These are phyloP conservation scores for Oostethus manadensis DNA, from an alignment of 2,113 vertebrate genomes.

Conservation along the genomic window DNA sequence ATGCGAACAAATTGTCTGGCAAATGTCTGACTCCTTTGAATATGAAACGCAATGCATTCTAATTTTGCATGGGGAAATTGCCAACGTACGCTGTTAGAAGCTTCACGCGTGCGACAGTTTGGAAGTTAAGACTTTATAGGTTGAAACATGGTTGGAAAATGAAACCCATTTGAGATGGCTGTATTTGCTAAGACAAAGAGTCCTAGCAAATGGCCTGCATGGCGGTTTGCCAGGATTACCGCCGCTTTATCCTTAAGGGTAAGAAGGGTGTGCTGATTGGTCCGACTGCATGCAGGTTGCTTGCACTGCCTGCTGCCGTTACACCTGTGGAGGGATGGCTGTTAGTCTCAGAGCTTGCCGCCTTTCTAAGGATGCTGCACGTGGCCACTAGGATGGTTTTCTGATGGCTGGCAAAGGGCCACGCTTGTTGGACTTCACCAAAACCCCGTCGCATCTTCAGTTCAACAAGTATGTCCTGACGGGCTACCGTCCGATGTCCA, in stretches of 20 bases:
- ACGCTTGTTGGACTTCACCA: conserved; percentile 81
- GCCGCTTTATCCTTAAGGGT: conserved; percentile 54
- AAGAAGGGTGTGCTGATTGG: conserved; percentile 56
- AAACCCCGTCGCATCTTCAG: conserved; percentile 82
- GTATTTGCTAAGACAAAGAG: conserved; percentile 25
- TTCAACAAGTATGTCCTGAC: conserved; percentile 89
- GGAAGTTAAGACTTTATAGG: background rate
- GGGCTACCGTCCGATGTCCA: conserved; percentile 82
- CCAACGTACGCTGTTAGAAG: too few relatives aligned
- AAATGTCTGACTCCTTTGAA: too few relatives aligned
- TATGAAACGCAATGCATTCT: too few relatives aligned
- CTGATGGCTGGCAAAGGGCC: conserved; percentile 77
- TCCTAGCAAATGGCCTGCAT: conserved; percentile 31
- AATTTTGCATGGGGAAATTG: too few relatives aligned
- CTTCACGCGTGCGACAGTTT: background rate
- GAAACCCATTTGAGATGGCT: background rate
- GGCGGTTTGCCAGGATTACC: conserved; percentile 59
- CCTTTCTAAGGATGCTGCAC: conserved; percentile 35
- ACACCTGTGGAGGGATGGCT: conserved; percentile 45
- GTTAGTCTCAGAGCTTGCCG: background rate
- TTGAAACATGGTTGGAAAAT: background rate
- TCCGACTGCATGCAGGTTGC: conserved; percentile 46
- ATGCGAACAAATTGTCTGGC: too few relatives aligned
- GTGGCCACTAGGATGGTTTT: conserved; percentile 5
- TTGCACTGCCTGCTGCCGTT: conserved; percentile 21